Conservation (phyloP, 2,113 vertebrate species). For the Muntiacus muntjak region DNA sequence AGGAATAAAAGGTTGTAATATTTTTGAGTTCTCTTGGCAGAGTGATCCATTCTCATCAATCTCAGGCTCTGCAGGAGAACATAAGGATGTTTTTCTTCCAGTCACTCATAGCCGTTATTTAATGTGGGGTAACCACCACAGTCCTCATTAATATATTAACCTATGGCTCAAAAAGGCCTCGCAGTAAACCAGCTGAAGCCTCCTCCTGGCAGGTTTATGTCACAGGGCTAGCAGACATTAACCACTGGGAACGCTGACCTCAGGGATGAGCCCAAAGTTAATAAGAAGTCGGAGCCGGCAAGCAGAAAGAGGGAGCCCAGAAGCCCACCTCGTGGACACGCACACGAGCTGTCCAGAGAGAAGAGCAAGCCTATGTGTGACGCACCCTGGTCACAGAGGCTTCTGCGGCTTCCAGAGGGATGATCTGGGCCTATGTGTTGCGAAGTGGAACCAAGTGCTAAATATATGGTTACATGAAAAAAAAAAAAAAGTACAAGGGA, state of each 20-base stretch:
- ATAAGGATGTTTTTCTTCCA: constrained; percentile 55
- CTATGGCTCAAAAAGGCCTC: constrained; percentile 70
- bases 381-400: accelerated
- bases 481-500: no score
- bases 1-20: constrained; percentile 70
- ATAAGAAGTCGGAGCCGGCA: background rate
- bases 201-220: background rate
- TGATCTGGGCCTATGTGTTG: accelerated
- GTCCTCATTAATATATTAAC: constrained; percentile 71
- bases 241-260: constrained; percentile 52
- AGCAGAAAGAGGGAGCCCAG: background rate
- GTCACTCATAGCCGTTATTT: constrained; percentile 66
- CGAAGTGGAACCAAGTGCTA: background rate
- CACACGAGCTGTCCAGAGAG: background rate
- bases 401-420: background rate
- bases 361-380: accelerated
- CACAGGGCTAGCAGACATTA: background rate
- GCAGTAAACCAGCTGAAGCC: constrained; percentile 61
- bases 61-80: background rate
- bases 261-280: constrained; percentile 11
- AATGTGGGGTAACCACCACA: constrained; percentile 64
- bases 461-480: background rate
- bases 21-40: constrained; percentile 69
- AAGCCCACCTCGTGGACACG: accelerated
- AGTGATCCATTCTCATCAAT: constrained; percentile 68